A percentile compares a stretch with the other conserved stretches of the same genome.
Conservation (phyloP, 1,140 invertebrate species). For the Diploscapter pachys region DNA sequence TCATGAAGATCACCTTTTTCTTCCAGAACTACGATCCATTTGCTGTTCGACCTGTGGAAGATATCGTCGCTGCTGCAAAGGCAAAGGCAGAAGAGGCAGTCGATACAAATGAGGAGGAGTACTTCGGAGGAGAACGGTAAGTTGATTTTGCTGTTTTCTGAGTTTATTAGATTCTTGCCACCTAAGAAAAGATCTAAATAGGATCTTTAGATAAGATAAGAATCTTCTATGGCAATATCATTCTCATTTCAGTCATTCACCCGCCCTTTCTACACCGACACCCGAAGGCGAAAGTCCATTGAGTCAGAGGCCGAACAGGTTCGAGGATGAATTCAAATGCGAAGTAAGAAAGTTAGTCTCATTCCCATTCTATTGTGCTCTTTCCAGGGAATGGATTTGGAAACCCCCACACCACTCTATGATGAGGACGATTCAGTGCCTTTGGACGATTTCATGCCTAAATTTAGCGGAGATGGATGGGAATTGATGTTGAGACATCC, state of each 20-base stretch:
- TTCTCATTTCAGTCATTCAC: conserved; percentile 17
- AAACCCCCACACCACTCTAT: conserved; percentile 71
- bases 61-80: conserved; percentile 55
- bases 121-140: conserved; percentile 26
- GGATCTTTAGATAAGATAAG: too few species aligned
- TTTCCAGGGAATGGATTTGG: conserved; percentile 1
- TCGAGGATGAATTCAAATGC: conserved; percentile 58
- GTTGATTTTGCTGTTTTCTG: not conserved
- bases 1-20: not conserved
- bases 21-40: conserved; percentile 54
- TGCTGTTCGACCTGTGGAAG: conserved; percentile 50
- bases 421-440: conserved; percentile 90
- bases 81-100: conserved; percentile 44
- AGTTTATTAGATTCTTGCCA: too few species aligned
- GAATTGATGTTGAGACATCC: conserved; percentile 74
- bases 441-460: conserved; percentile 77
- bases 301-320: conserved; percentile 45
- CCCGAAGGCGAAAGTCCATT: conserved; percentile 56
- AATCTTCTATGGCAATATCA: too few species aligned
- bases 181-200: too few species aligned
- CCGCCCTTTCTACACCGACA: conserved; percentile 47
- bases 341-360: conserved; percentile 7
- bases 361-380: not conserved
- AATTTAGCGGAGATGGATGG: conserved; percentile 77
- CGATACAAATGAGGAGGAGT: conserved; percentile 34